Evolutionary conservation across 2,113 vertebrate species (phyloP).

Genomic region (Geococcyx californianus): DNA sequence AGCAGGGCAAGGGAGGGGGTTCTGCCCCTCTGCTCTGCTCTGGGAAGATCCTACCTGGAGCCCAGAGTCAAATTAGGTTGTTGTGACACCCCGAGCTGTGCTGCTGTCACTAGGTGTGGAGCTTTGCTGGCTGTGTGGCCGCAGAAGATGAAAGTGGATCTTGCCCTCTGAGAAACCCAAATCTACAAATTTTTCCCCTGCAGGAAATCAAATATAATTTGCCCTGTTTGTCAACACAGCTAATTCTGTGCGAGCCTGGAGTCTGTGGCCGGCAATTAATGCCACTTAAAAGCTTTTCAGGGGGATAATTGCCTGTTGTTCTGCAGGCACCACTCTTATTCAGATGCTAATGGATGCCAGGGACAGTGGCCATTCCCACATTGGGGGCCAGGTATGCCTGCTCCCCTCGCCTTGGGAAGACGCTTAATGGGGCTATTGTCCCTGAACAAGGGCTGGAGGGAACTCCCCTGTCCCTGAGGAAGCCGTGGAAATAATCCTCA

Average conservation of each 20-base stretch:
- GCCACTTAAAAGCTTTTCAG: constrained; percentile 69
- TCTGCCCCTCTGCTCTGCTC: too few species aligned
- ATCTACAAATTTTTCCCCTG: neutral
- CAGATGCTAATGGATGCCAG: constrained; percentile 57
- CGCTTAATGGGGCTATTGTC: constrained; percentile 52
- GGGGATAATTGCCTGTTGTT: constrained; percentile 65
- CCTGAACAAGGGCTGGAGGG: constrained; percentile 14
- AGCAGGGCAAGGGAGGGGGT: too few species aligned
- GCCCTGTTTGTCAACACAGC: constrained; percentile 51
- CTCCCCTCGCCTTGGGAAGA: neutral
- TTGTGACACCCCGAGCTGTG: neutral
- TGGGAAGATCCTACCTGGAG: too few species aligned
- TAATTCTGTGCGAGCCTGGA: neutral
- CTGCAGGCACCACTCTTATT: constrained; percentile 54
- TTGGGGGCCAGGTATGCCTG: constrained; percentile 54
- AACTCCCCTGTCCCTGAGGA: constrained; percentile 35
- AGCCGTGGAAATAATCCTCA: constrained; percentile 62
- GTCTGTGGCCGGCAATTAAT: constrained; percentile 63
- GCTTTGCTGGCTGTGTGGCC: neutral
- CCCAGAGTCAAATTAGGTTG: neutral
- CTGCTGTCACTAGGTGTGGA: neutral
- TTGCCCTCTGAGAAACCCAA: neutral
- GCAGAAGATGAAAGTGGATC: neutral
- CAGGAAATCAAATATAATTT: constrained; percentile 28
- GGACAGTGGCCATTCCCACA: constrained; percentile 56